These are phyloP conservation scores for Augochlora pura DNA, from an alignment of 1,140 invertebrate species.

Conservation along the genomic window DNA sequence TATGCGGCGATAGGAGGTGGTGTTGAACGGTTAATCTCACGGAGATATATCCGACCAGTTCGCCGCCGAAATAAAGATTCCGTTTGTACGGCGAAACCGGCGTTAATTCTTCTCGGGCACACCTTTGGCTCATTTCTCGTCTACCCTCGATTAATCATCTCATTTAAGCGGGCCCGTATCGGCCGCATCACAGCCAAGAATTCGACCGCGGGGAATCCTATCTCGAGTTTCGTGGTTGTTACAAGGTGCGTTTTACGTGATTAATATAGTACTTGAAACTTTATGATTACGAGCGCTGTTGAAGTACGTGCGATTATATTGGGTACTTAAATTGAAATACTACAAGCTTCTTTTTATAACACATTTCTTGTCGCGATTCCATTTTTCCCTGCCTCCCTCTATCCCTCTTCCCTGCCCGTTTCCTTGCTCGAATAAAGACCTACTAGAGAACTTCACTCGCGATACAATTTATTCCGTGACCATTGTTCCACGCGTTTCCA, in stretches of 20 bases:
- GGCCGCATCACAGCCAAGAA: background rate
- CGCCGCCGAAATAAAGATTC: constrained; percentile 29
- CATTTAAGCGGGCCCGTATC: constrained; percentile 8
- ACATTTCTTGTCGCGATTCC: background rate
- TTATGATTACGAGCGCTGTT: background rate
- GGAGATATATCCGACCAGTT: constrained; percentile 36
- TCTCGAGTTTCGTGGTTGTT: background rate
- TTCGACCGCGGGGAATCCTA: background rate
- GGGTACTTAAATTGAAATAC: background rate
- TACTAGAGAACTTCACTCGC: too few relatives aligned
- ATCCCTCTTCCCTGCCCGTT: too few relatives aligned
- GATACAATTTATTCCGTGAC: too few relatives aligned
- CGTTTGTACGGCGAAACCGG: constrained; percentile 7
- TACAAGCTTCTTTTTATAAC: background rate
- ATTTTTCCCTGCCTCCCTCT: too few relatives aligned
- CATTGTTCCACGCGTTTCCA: too few relatives aligned
- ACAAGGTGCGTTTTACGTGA: background rate
- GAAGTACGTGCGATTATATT: background rate
- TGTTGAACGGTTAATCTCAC: constrained; percentile 35
- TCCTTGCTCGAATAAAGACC: too few relatives aligned
- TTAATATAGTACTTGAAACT: background rate
- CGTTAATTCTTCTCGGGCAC: constrained; percentile 13
- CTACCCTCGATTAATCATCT: constrained; percentile 24
- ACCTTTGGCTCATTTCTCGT: constrained; percentile 28
- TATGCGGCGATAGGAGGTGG: constrained; percentile 24